phyloP scores from a whole-genome alignment of 2,888 invertebrate genomes.

The Oxyscelio sp. region DNA sequence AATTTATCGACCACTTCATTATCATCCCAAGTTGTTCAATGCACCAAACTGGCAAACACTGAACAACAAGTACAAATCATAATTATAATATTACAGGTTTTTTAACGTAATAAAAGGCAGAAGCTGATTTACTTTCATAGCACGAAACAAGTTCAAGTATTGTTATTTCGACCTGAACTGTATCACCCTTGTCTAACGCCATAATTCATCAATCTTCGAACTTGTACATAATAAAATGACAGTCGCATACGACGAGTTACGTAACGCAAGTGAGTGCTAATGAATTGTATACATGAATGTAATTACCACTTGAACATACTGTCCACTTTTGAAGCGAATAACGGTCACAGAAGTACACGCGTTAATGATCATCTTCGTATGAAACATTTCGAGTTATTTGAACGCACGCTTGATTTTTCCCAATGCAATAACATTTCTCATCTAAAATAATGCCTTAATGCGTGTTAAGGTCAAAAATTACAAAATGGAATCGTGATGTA shows the following conservation, averaged over 20 bases:
- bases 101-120: too few species aligned
- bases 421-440: constrained; percentile 30
- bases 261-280: constrained; percentile 85
- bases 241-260: constrained; percentile 80
- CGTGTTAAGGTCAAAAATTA: constrained; percentile 57
- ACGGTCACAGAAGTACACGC: constrained; percentile 21
- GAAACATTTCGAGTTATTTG: constrained; percentile 25
- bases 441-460: constrained; percentile 32
- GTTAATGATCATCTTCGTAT: too few species aligned
- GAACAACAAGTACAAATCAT: too few species aligned
- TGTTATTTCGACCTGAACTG: constrained; percentile 74
- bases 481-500: constrained; percentile 50
- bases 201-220: constrained; percentile 86
- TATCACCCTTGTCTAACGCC: constrained; percentile 82
- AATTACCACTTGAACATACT: constrained; percentile 85
- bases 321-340: constrained; percentile 71
- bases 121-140: too few species aligned
- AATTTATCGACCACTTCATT: too few species aligned
- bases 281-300: constrained; percentile 86
- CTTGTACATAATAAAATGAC: constrained; percentile 85
- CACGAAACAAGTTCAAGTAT: constrained; percentile 45
- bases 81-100: too few species aligned
- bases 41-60: too few species aligned
- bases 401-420: constrained; percentile 39
- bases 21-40: too few species aligned